Evolutionary conservation across 1,140 invertebrate species (phyloP).

Genomic region (Bombus confusus): DNA sequence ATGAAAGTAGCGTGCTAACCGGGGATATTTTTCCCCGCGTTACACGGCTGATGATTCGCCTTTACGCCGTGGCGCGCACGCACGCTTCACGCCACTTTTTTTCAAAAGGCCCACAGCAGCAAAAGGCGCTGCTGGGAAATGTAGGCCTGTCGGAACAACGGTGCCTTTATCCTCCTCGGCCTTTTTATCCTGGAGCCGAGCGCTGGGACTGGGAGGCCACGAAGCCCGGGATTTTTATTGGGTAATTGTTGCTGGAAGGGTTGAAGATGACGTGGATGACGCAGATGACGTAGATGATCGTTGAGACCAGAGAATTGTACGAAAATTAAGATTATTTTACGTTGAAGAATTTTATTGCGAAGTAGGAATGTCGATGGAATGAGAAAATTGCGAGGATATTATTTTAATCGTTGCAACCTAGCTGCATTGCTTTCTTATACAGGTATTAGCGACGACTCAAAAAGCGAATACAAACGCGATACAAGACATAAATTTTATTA

Average conservation of each 20-base stretch:
- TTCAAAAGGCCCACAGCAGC: not conserved
- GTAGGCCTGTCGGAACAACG: conserved; percentile 1
- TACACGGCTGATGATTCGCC: conserved; percentile 36
- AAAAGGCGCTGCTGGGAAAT: not conserved
- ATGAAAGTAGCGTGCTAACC: conserved; percentile 46
- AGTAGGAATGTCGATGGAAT: too few species aligned
- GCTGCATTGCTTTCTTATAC: too few species aligned
- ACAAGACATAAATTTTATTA: too few species aligned
- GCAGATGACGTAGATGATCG: not conserved
- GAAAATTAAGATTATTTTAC: not conserved
- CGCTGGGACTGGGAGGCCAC: not conserved
- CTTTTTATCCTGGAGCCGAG: too few species aligned
- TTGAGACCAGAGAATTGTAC: not conserved
- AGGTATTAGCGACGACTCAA: too few species aligned
- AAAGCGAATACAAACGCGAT: too few species aligned
- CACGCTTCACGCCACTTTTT: not conserved
- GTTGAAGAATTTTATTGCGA: not conserved
- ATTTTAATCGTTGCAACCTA: too few species aligned
- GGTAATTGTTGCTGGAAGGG: not conserved
- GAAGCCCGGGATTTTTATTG: not conserved
- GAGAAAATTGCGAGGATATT: too few species aligned
- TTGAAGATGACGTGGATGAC: not conserved
- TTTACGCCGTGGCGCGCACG: conserved; percentile 13
- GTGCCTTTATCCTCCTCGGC: not conserved
- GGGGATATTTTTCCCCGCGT: conserved; percentile 42